Conservation (phyloP, 2,113 vertebrate species). For the Erythrocebus patas region DNA sequence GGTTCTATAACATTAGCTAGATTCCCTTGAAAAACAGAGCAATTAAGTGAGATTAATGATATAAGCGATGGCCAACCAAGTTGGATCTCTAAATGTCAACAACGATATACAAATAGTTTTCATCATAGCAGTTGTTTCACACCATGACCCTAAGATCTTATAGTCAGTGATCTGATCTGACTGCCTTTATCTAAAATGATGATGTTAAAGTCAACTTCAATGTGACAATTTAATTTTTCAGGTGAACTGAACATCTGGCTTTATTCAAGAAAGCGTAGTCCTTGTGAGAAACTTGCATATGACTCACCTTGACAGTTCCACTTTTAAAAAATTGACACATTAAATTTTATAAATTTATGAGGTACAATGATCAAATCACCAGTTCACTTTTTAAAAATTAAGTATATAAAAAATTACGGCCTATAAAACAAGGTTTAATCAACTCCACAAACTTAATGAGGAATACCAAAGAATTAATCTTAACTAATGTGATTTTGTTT, state of each 20-base stretch:
- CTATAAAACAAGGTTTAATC: not conserved
- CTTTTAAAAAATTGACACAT: not conserved
- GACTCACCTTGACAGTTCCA: not conserved
- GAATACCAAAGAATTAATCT: not conserved
- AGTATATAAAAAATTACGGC: not conserved
- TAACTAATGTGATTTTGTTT: not conserved
- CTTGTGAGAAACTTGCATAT: not conserved
- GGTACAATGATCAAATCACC: not conserved
- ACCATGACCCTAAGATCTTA: not conserved
- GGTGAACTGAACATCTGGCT: not conserved
- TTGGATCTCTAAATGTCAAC: not conserved
- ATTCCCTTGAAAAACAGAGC: not conserved
- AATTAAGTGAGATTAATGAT: slow-evolving; percentile 14
- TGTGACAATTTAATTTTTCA: not conserved
- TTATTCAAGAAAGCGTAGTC: not conserved
- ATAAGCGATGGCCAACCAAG: not conserved
- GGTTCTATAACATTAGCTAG: slow-evolving; percentile 4
- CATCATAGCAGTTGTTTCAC: not conserved
- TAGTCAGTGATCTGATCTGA: not conserved
- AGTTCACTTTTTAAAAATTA: not conserved
- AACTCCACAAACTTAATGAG: not conserved
- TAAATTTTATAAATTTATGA: not conserved
- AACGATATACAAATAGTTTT: not conserved
- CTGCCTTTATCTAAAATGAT: not conserved
- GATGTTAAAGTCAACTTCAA: not conserved